Percentiles rank a stretch among this genome's conserved stretches.
Evolutionary conservation across 2,113 vertebrate species (phyloP).

Genomic region (Crotalus helleri): DNA sequence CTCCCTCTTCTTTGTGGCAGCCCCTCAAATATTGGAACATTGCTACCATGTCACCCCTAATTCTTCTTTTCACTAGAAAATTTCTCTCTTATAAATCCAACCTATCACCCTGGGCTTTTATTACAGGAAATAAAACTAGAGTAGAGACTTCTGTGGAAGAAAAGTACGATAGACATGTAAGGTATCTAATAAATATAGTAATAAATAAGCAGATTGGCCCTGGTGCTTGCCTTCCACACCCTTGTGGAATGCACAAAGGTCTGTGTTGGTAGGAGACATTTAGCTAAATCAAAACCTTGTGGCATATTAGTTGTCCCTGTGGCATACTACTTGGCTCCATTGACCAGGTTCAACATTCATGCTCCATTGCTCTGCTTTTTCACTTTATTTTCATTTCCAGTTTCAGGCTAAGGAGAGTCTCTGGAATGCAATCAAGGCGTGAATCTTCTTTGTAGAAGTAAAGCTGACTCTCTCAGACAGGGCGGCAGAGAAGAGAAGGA

Average conservation of each 20-base stretch:
- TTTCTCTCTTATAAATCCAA: background rate
- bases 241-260: background rate
- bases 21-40: background rate
- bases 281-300: conserved; percentile 32
- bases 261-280: conserved; percentile 11
- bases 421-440: conserved; percentile 35
- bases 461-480: conserved; percentile 11
- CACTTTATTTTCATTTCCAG: conserved; percentile 44
- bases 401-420: conserved; percentile 17
- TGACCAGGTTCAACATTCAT: conserved; percentile 40
- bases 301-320: background rate
- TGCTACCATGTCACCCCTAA: background rate
- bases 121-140: background rate
- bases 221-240: conserved; percentile 34
- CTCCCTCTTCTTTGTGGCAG: background rate
- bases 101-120: background rate
- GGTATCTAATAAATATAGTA: background rate
- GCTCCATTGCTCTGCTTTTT: background rate
- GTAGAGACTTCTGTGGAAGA: background rate
- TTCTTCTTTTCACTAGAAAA: background rate
- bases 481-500: conserved; percentile 48
- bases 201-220: background rate
- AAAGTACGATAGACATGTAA: background rate
- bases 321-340: conserved; percentile 7
- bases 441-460: conserved; percentile 2